A percentile compares a stretch with the other conserved stretches of the same genome.
Evolutionary conservation across 2,888 invertebrate genomes (phyloP).

Genomic region (Drepanosiphum platanoidis): DNA sequence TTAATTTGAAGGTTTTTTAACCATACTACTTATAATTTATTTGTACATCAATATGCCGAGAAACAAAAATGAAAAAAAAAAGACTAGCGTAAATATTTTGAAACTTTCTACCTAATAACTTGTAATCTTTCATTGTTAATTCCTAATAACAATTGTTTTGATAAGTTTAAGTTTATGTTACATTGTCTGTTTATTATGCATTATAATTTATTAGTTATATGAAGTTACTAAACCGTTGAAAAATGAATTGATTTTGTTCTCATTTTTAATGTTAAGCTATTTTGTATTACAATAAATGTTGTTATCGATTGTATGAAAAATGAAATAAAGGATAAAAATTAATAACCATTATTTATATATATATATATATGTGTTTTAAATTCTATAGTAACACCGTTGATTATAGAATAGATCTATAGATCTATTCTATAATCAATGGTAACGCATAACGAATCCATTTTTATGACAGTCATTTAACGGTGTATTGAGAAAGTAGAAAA

Average conservation of each 20-base stretch:
- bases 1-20: slow-evolving; percentile 22
- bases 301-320: slow-evolving; percentile 43
- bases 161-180: slow-evolving; percentile 54
- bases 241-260: slow-evolving; percentile 5
- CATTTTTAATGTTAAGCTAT: slow-evolving; percentile 36
- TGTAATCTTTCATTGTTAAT: slow-evolving; percentile 44
- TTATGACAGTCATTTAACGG: too few relatives aligned
- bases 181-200: slow-evolving; percentile 51
- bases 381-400: too few relatives aligned
- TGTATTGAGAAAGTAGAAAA: too few relatives aligned
- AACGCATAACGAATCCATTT: too few relatives aligned
- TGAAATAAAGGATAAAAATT: slow-evolving; percentile 19
- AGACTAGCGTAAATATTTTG: slow-evolving; percentile 29
- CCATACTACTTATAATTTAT: neutral
- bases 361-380: neutral
- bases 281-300: slow-evolving; percentile 39
- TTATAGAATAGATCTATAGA: too few relatives aligned
- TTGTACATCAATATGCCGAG: neutral
- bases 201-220: slow-evolving; percentile 29
- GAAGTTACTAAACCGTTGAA: slow-evolving; percentile 44
- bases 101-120: neutral
- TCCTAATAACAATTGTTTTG: slow-evolving; percentile 18
- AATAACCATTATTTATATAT: neutral
- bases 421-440: too few relatives aligned
- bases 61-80: too few relatives aligned